phyloP scores from a whole-genome alignment of 2,797 vertebrate species.

The Buceros bicornis region DNA sequence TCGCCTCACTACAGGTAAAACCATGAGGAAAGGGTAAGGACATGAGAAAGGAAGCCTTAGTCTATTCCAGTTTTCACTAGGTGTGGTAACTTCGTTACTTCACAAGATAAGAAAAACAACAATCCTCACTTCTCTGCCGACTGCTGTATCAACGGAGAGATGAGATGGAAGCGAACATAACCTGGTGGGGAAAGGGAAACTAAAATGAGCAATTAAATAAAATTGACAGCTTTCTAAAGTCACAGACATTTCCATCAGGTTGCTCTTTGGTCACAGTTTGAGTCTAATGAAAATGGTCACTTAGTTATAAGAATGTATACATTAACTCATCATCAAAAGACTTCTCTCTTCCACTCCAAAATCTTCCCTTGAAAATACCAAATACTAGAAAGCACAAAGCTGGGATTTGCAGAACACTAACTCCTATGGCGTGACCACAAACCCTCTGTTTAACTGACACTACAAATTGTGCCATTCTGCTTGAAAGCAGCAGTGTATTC shows the following conservation, averaged over 20 bases:
- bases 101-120: background rate
- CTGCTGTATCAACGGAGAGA: slow-evolving; percentile 91
- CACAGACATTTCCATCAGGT: background rate
- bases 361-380: background rate
- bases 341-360: background rate
- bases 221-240: background rate
- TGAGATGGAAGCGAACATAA: slow-evolving; percentile 92
- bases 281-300: background rate
- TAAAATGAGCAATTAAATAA: background rate
- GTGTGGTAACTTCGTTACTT: background rate
- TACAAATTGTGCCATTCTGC: background rate
- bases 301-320: background rate
- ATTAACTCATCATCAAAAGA: background rate
- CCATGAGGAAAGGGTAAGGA: background rate
- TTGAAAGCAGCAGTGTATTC: background rate
- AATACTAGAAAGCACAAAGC: background rate
- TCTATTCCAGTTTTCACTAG: background rate
- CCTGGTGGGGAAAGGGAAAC: slow-evolving; percentile 78
- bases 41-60: background rate
- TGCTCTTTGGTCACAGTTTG: background rate
- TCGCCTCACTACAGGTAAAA: background rate
- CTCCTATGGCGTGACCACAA: background rate
- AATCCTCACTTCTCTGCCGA: slow-evolving; percentile 91
- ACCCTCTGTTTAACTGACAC: background rate
- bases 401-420: background rate